Percentiles rank a stretch among this genome's conserved stretches.
Evolutionary conservation across 37 sponge, comb jelly and placozoan genomes (phyloP).

Genomic region (Spongia lamella): DNA sequence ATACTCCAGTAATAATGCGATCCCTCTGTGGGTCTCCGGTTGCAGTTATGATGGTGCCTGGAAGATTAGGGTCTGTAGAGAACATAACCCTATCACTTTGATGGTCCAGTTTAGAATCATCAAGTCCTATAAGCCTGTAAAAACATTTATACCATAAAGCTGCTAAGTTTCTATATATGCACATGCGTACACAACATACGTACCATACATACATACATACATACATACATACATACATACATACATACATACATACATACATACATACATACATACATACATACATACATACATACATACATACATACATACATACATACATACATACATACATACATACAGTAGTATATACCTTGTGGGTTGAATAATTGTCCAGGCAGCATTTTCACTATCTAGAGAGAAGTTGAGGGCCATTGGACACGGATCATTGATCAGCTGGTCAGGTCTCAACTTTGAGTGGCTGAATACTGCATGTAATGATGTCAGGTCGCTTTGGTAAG

Average conservation of each 20-base stretch:
- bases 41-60: conserved; percentile 31
- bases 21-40: not conserved
- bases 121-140: conserved; percentile 14
- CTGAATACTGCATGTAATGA: conserved; percentile 54
- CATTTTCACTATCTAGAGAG: not conserved
- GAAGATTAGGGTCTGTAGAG: not conserved
- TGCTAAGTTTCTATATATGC: too few relatives aligned
- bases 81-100: not conserved
- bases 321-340: too few relatives aligned
- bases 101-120: conserved; percentile 16
- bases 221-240: too few relatives aligned
- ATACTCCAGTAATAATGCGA: conserved; percentile 46
- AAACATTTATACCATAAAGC: not conserved
- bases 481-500: conserved; percentile 63
- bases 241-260: not conserved
- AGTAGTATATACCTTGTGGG: conserved; percentile 21
- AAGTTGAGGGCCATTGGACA: conserved; percentile 45
- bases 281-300: not conserved
- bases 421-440: conserved; percentile 9
- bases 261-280: not conserved
- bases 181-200: too few relatives aligned
- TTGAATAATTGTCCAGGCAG: conserved; percentile 33
- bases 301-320: not conserved
- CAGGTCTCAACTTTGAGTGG: conserved; percentile 46
- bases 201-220: not conserved